Evolutionary conservation across 2,797 vertebrate genomes (phyloP).

Genomic region (Centroberyx gerrardi): DNA sequence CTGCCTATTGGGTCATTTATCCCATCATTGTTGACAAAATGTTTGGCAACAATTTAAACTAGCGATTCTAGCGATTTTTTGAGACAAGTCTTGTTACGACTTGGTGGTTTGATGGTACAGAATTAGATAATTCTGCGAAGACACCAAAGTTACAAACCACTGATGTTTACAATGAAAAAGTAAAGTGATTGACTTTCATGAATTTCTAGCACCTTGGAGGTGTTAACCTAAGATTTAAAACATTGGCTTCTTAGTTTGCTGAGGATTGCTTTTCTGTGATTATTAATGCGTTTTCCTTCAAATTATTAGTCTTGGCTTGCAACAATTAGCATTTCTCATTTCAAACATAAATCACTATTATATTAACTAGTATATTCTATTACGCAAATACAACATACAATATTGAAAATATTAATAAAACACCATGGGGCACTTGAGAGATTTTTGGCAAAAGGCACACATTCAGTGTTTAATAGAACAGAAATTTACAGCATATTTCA

Average conservation of each 20-base stretch:
- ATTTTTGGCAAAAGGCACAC: slow-evolving; percentile 27
- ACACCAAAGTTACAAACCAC: neutral
- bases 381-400: neutral
- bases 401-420: neutral
- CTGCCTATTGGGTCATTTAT: neutral
- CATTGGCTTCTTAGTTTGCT: neutral
- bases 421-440: neutral
- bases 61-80: slow-evolving; percentile 1
- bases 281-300: neutral
- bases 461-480: slow-evolving; percentile 21
- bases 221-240: neutral
- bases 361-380: neutral
- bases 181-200: neutral
- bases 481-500: slow-evolving; percentile 33
- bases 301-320: neutral
- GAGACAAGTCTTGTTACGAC: neutral
- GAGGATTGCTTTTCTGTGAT: slow-evolving; percentile 1
- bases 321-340: neutral
- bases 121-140: neutral
- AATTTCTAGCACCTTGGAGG: neutral
- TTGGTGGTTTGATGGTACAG: slow-evolving; percentile 3
- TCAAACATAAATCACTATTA: slow-evolving; percentile 5
- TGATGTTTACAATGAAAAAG: neutral
- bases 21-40: too few relatives aligned
- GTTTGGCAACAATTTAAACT: neutral